Evolutionary conservation across 2,888 invertebrate species (phyloP), one percentile per base, ranked within the genome.

Genomic region (Pilophorus perplexus): DNA sequence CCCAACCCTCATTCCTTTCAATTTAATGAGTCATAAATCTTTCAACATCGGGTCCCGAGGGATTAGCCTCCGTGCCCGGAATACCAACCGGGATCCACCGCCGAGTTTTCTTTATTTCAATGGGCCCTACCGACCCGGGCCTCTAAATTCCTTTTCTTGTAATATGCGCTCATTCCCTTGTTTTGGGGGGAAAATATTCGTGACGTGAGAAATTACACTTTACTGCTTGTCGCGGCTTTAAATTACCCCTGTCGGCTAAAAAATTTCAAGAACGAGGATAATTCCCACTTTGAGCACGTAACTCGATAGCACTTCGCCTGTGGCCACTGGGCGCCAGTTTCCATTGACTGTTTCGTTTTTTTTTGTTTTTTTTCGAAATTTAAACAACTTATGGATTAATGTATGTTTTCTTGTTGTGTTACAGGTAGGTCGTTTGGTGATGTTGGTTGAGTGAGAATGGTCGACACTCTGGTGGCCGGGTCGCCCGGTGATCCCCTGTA

Each of bases 401-500:
- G n/a, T n/a, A n/a, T 52, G 16, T 2, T 2, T 52, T 3, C 16
- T 8, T 48, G 20, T 12, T 54, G 40, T 65, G 37, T 68, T 50
- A 8, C 64, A 84, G 89, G 89, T 88, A 79, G 82, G 83, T 68
- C 23, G 62, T 27, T 62, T 46, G 57, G 68, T 65, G 65, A 68
- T 68, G 68, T 54, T 50, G 67, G 23, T 38, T 62, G 64, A 68
- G 64, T 64, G 69, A 67, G 64, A 50, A 70, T 70, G 70, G 70
- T 68, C 64, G 70, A 70, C 62, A 68, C 70, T 27, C 40, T 70
- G 65, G 67, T 68, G 37, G 70, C 70, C 66, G 70, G 70, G 25
- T 40, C 67, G 14, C 66, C 65, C 68, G 67, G 67, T 66, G 70
- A 70, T 33, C 68, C 66, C 60, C 48, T 57, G 5, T 70, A 70